These are phyloP conservation scores for Cheilosia soror DNA, from an alignment of 2,888 invertebrate species.

Conservation along the genomic window DNA sequence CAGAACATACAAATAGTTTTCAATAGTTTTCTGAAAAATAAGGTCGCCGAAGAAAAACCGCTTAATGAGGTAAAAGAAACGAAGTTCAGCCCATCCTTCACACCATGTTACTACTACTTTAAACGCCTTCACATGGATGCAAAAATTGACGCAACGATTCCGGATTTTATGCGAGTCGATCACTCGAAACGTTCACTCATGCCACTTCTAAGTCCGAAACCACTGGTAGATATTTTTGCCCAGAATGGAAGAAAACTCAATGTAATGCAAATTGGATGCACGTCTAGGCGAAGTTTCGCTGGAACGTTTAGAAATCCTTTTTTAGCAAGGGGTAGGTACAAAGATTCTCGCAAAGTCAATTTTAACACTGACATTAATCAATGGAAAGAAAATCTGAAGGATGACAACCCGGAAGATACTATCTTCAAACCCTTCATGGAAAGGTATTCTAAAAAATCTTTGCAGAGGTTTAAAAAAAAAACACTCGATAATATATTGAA, in stretches of 20 bases:
- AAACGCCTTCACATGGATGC: slow-evolving; percentile 66
- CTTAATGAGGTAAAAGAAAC: slow-evolving; percentile 29
- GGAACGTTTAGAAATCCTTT: slow-evolving; percentile 78
- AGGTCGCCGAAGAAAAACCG: slow-evolving; percentile 35
- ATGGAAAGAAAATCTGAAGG: slow-evolving; percentile 78
- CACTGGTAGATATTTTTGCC: slow-evolving; percentile 76
- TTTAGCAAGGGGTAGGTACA: accelerated
- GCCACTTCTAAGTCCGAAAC: slow-evolving; percentile 77
- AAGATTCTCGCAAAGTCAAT: slow-evolving; percentile 73
- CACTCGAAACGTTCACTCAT: slow-evolving; percentile 78
- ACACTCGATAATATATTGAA: neutral
- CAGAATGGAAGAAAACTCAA: slow-evolving; percentile 73
- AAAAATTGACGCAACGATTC: slow-evolving; percentile 72
- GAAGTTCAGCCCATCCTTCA: slow-evolving; percentile 79
- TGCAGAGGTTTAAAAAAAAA: neutral
- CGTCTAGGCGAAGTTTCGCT: slow-evolving; percentile 67
- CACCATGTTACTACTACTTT: slow-evolving; percentile 80
- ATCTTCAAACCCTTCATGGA: slow-evolving; percentile 45
- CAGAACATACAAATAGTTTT: slow-evolving; percentile 78
- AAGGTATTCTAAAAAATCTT: neutral
- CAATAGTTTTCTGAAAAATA: slow-evolving; percentile 76
- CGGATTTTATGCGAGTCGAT: slow-evolving; percentile 79
- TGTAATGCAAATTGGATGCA: slow-evolving; percentile 77
- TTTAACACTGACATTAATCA: slow-evolving; percentile 77
- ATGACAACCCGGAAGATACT: slow-evolving; percentile 31